These are phyloP conservation scores for Lordiphosa andalusiaca DNA, from an alignment of 2,888 invertebrate species.

Conservation along the genomic window DNA sequence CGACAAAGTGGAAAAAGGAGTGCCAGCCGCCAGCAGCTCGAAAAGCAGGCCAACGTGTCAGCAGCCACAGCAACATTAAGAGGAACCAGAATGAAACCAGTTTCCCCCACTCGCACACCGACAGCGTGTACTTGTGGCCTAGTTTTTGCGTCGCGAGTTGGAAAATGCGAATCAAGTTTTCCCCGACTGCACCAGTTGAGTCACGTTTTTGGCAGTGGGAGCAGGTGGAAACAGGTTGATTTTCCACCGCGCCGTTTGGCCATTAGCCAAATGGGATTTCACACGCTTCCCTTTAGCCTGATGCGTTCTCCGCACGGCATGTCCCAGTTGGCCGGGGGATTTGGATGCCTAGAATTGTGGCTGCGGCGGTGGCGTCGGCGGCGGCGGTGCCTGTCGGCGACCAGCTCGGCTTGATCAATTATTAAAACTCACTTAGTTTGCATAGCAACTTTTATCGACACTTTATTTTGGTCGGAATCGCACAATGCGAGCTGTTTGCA, in stretches of 20 bases:
- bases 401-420: slow-evolving; percentile 54
- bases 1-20: slow-evolving; percentile 19
- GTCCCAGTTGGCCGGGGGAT: slow-evolving; percentile 31
- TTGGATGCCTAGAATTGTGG: slow-evolving; percentile 1
- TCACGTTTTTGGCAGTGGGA: slow-evolving; percentile 23
- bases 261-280: slow-evolving; percentile 74
- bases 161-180: slow-evolving; percentile 60
- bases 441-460: slow-evolving; percentile 8
- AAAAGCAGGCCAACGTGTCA: slow-evolving; percentile 68
- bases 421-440: slow-evolving; percentile 50
- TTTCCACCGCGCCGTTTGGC: slow-evolving; percentile 59
- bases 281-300: slow-evolving; percentile 64
- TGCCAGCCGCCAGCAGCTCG: slow-evolving; percentile 7
- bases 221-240: slow-evolving; percentile 65
- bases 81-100: slow-evolving; percentile 56
- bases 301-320: slow-evolving; percentile 41
- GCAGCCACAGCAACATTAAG: slow-evolving; percentile 25
- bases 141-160: slow-evolving; percentile 39
- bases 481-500: background rate
- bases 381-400: slow-evolving; percentile 20
- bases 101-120: slow-evolving; percentile 33
- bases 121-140: slow-evolving; percentile 52
- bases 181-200: slow-evolving; percentile 33
- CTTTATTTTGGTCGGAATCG: background rate
- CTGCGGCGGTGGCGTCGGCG: too few species aligned